Conservation (phyloP, 2,113 vertebrate genomes). For the Neodon shergylaensis region DNA sequence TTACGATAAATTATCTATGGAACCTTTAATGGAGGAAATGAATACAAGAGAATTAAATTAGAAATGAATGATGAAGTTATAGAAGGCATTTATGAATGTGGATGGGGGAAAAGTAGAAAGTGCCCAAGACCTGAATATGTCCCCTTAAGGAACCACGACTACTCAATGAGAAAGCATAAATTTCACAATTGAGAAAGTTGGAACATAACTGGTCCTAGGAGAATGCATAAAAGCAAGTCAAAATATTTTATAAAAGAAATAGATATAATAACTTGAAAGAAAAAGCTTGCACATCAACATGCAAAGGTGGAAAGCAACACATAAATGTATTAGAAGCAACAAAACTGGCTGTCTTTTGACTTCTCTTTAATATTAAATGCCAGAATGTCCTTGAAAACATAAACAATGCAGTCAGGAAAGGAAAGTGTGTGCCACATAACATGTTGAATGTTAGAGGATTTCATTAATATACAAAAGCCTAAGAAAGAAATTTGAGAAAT, state of each 20-base stretch:
- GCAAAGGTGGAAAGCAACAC: neutral
- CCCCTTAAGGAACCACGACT: neutral
- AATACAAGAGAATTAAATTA: neutral
- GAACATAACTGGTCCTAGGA: neutral
- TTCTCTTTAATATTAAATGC: neutral
- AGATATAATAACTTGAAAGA: neutral
- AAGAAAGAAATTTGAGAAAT: slow-evolving; percentile 43
- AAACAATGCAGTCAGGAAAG: neutral
- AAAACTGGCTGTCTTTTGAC: neutral
- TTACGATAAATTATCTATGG: neutral
- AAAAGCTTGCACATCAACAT: neutral
- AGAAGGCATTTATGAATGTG: neutral
- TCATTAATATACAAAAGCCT: neutral
- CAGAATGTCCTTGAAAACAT: neutral
- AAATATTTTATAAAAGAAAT: neutral
- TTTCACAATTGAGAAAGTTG: neutral
- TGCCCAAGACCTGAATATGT: neutral
- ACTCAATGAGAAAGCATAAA: neutral
- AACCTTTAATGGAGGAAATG: neutral
- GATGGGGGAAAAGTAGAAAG: neutral
- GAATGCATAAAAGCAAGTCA: neutral
- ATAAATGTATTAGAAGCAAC: neutral
- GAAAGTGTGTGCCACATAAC: neutral
- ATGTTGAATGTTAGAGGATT: neutral
- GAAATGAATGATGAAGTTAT: neutral